phyloP scores from a whole-genome alignment of 1,140 invertebrate species.

The Anoplophora glabripennis region DNA sequence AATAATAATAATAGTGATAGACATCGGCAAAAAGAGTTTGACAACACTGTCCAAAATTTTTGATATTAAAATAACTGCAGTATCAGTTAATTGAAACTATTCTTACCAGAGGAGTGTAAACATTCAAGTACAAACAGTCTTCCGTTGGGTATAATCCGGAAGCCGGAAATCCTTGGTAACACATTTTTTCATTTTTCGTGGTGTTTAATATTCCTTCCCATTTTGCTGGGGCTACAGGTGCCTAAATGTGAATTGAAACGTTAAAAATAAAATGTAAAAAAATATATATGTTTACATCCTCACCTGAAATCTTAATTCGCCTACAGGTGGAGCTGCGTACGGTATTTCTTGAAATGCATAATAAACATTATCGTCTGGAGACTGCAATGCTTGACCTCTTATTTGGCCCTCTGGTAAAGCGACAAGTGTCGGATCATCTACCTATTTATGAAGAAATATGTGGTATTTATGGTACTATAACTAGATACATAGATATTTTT shows the following conservation, averaged over 20 bases:
- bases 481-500: too few relatives aligned
- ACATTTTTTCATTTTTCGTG: not conserved
- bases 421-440: not conserved
- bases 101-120: slow-evolving; percentile 5
- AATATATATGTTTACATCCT: not conserved
- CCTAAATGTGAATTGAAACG: not conserved
- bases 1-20: too few relatives aligned
- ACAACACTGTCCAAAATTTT: not conserved
- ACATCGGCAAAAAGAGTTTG: not conserved
- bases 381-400: slow-evolving; percentile 10
- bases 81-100: not conserved
- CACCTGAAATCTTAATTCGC: slow-evolving; percentile 22
- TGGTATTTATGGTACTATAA: too few relatives aligned
- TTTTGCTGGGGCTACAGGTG: not conserved
- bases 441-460: too few relatives aligned
- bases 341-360: slow-evolving; percentile 21
- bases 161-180: not conserved
- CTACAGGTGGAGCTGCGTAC: slow-evolving; percentile 18
- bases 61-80: not conserved
- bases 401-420: slow-evolving; percentile 11
- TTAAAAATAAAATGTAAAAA: not conserved
- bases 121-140: slow-evolving; percentile 4
- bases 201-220: not conserved
- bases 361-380: slow-evolving; percentile 9
- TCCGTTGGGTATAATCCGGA: not conserved